Conservation (phyloP, 2,113 vertebrate genomes). For the Podarcis cretensis region DNA sequence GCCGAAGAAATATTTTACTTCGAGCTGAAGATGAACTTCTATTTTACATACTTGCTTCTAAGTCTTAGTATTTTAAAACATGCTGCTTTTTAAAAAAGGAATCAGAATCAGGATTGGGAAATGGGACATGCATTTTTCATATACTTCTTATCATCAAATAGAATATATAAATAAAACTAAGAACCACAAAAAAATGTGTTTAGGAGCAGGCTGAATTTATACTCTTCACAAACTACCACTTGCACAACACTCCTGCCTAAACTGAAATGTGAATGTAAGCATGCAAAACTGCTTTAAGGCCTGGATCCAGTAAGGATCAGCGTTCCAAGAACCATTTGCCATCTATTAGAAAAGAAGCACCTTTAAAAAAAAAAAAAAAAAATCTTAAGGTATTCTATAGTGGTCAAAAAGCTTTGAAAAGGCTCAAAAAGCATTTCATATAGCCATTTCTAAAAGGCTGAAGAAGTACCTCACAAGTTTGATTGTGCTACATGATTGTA, state of each 20-base stretch:
- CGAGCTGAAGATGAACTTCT: background rate
- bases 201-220: background rate
- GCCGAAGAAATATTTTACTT: background rate
- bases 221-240: background rate
- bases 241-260: background rate
- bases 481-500: background rate
- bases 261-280: background rate
- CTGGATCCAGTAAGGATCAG: background rate
- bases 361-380: background rate
- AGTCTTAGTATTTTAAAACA: background rate
- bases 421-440: background rate
- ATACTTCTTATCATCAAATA: background rate
- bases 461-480: background rate
- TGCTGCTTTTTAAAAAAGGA: background rate
- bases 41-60: background rate
- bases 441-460: background rate
- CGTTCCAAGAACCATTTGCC: background rate
- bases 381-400: conserved; percentile 19
- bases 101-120: background rate
- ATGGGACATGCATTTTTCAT: background rate
- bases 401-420: background rate
- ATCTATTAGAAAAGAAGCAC: background rate
- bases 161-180: background rate
- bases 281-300: background rate
- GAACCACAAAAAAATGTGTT: background rate